Conservation (phyloP, 2,113 vertebrate species). For the Cyphomyrus plagiostoma region DNA sequence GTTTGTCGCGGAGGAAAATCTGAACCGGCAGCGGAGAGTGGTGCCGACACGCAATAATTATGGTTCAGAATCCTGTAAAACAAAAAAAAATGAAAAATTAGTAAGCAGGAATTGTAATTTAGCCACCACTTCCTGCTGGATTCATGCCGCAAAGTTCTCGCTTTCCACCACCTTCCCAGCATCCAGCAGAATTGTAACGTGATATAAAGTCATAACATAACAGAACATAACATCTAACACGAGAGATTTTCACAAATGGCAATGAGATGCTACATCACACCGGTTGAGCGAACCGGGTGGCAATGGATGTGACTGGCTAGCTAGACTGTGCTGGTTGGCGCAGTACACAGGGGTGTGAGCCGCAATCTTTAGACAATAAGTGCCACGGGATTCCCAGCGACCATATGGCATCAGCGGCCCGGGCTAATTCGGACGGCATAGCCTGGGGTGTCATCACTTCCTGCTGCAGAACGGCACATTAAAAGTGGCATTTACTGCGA, state of each 20-base stretch:
- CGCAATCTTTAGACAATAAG: not conserved
- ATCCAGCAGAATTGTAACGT: not conserved
- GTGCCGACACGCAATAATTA: not conserved
- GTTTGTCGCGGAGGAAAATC: not conserved
- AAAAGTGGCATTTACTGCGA: not conserved
- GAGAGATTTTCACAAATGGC: not conserved
- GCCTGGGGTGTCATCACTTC: not conserved
- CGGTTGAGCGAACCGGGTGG: not conserved
- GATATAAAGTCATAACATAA: not conserved
- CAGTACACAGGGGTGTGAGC: not conserved
- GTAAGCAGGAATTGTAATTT: not conserved
- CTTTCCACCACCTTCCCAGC: not conserved
- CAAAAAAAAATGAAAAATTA: not conserved
- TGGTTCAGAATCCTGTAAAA: not conserved
- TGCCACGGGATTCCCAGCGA: not conserved
- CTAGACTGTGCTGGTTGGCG: not conserved
- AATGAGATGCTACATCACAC: not conserved
- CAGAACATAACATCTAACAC: not conserved
- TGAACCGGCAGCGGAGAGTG: not conserved
- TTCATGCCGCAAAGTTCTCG: not conserved
- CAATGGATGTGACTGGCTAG: not conserved
- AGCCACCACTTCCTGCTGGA: not conserved
- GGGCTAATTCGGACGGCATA: not conserved
- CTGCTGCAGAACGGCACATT: not conserved
- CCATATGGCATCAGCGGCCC: not conserved